Evolutionary conservation across 2,888 invertebrate genomes (phyloP).

Genomic region (Merodon equestris): DNA sequence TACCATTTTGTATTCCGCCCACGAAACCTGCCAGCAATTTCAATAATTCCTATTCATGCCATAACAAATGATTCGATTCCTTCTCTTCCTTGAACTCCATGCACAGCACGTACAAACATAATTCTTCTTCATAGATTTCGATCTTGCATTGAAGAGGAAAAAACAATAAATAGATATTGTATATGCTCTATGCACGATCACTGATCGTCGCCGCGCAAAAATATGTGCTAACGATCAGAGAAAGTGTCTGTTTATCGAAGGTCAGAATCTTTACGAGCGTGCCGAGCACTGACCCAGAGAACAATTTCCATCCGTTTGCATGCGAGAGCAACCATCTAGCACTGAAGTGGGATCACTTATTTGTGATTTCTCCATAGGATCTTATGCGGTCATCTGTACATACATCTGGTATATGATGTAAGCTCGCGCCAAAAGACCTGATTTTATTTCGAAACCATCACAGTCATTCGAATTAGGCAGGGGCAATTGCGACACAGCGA

Average conservation of each 20-base stretch:
- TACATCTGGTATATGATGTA: background rate
- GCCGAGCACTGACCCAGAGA: constrained; percentile 19
- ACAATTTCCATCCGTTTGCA: background rate
- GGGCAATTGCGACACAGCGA: constrained; percentile 42
- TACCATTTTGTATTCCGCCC: too few species aligned
- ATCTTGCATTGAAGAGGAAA: constrained; percentile 29
- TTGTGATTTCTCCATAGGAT: background rate
- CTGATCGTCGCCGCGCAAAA: constrained; percentile 3
- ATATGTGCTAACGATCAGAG: constrained; percentile 48
- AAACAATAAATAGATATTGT: constrained; percentile 9
- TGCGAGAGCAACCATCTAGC: background rate
- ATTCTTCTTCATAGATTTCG: constrained; percentile 22
- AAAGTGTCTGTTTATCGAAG: constrained; percentile 50
- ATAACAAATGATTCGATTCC: too few species aligned
- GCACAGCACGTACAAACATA: background rate
- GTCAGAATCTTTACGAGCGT: constrained; percentile 36
- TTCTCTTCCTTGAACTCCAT: too few species aligned
- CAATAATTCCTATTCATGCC: too few species aligned
- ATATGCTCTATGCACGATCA: constrained; percentile 6
- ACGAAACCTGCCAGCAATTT: too few species aligned
- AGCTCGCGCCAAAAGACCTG: background rate
- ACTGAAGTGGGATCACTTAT: background rate
- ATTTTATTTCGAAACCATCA: constrained; percentile 26
- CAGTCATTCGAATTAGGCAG: constrained; percentile 29
- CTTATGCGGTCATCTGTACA: background rate